Evolutionary conservation across 2,797 vertebrate genomes (phyloP), one percentile per base, ranked within the genome.

Genomic region (Notolepis coatsorum): DNA sequence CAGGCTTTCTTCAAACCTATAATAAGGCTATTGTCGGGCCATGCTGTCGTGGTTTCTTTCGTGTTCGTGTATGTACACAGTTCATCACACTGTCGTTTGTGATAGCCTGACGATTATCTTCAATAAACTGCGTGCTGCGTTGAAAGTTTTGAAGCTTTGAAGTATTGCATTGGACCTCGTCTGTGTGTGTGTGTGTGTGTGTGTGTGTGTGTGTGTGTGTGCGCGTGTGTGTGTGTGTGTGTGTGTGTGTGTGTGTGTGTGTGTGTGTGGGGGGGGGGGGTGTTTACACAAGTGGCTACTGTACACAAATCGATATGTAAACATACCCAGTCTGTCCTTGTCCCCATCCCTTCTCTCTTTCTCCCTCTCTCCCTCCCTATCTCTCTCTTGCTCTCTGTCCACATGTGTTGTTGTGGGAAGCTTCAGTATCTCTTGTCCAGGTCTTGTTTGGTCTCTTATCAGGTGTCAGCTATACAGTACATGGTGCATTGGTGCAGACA

Each of bases 61-160:
- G 33, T 2, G 23, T 13, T 46, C 25, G 43, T 3, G 2, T 13
- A 24, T 46, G 12, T 20, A 5, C 7, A n/a, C 33, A 5, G 35
- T 18, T 15, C 35, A 50, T 53, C 3, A 28, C n/a, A n/a, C n/a
- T 62, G 37, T 18, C 68, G 41, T 73, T 3, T 59, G 46, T 48
- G 13, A 38, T 54, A 2, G 7, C 17, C 20, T 12, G 25, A 23
- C 55, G 24, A n/a, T 39, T 63, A 18, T 33, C 18, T 37, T 37
- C 21, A 52, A 72, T 77, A 78, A 76, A 80, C 31, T 27, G n/a
- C 33, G 58, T 50, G 65, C 3, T 69, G 41, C 65, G 7, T 2
- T 21, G 2, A 54, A 3, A 28, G 5, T 50, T 62, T 37, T 28
- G 2, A 23, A 54, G 47, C 50, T 52, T 71, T 46, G 18, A 70